Evolutionary conservation across 1,140 invertebrate species (phyloP).

Genomic region (Conus ventricosus): DNA sequence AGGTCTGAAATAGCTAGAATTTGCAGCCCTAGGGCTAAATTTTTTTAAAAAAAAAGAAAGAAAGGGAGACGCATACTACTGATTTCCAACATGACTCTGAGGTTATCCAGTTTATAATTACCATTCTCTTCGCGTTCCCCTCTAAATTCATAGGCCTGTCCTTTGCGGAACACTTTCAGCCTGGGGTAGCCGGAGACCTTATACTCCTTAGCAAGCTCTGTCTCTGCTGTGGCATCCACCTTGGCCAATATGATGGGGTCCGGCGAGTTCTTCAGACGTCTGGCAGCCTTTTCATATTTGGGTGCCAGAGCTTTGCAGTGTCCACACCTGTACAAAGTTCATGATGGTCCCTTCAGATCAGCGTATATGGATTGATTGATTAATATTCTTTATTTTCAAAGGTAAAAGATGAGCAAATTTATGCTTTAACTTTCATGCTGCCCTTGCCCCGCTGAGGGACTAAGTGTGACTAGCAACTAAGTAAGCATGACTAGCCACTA

Average conservation of each 20-base stretch:
- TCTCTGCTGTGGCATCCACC: slow-evolving; percentile 96
- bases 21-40: too few relatives aligned
- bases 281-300: slow-evolving; percentile 96
- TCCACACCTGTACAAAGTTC: slow-evolving; percentile 85
- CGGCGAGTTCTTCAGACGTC: slow-evolving; percentile 81
- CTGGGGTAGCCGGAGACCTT: slow-evolving; percentile 97
- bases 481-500: too few relatives aligned
- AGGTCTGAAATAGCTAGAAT: too few relatives aligned
- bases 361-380: background rate
- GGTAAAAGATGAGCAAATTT: too few relatives aligned
- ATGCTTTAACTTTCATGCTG: too few relatives aligned
- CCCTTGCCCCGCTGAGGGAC: too few relatives aligned
- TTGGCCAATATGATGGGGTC: slow-evolving; percentile 94
- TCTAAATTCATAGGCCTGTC: slow-evolving; percentile 73
- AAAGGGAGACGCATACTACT: too few relatives aligned
- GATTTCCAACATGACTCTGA: too few relatives aligned
- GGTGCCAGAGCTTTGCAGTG: slow-evolving; percentile 98
- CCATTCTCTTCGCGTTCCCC: slow-evolving; percentile 46
- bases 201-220: slow-evolving; percentile 91
- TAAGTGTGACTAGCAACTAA: too few relatives aligned
- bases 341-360: too few relatives aligned
- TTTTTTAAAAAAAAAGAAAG: too few relatives aligned
- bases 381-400: too few relatives aligned
- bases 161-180: slow-evolving; percentile 96
- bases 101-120: background rate